Percentiles rank a stretch among this genome's conserved stretches.
Conservation (phyloP, 1,140 invertebrate species). For the Oreohelix idahoensis region DNA sequence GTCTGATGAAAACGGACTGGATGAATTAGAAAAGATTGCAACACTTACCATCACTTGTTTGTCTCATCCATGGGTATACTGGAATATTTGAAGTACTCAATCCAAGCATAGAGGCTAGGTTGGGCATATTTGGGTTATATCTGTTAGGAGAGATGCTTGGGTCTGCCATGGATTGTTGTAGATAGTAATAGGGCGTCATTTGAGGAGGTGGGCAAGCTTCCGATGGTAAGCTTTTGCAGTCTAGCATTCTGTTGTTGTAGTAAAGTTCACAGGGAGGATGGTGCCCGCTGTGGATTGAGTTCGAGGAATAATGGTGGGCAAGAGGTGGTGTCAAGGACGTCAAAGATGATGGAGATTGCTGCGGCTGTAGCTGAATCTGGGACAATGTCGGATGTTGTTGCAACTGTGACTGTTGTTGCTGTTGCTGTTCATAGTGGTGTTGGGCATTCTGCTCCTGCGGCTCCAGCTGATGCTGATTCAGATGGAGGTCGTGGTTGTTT, state of each 20-base stretch:
- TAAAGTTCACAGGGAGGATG: slow-evolving; percentile 25
- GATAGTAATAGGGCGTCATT: slow-evolving; percentile 38
- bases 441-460: slow-evolving; percentile 12
- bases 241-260: slow-evolving; percentile 35
- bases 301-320: slow-evolving; percentile 39
- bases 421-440: slow-evolving; percentile 28
- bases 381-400: slow-evolving; percentile 7
- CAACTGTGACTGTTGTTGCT: slow-evolving; percentile 20
- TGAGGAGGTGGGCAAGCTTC: slow-evolving; percentile 36
- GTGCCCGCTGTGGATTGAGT: slow-evolving; percentile 39
- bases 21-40: background rate
- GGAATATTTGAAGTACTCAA: slow-evolving; percentile 53
- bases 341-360: slow-evolving; percentile 28
- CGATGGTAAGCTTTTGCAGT: slow-evolving; percentile 32
- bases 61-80: slow-evolving; percentile 95
- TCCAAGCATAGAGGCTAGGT: slow-evolving; percentile 42
- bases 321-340: slow-evolving; percentile 33
- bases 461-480: background rate
- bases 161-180: slow-evolving; percentile 37
- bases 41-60: slow-evolving; percentile 56
- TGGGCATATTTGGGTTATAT: slow-evolving; percentile 32
- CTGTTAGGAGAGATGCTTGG: slow-evolving; percentile 38
- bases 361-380: slow-evolving; percentile 28
- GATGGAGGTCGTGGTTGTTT: background rate
- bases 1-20: no score